phyloP scores from a whole-genome alignment of 2,888 invertebrate species.

The Thelaira solivaga region DNA sequence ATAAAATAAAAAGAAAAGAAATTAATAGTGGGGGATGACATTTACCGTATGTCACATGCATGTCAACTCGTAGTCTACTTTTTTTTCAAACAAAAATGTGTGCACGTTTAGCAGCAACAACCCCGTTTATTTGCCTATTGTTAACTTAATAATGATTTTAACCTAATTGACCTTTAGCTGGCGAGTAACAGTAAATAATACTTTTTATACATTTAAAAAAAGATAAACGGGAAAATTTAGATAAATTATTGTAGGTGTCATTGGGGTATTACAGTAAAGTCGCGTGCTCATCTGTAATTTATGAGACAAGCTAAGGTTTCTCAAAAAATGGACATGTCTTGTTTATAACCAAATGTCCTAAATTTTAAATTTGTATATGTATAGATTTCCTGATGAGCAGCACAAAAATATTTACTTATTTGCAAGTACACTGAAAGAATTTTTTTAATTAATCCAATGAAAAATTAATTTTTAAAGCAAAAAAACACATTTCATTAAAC shows the following conservation, averaged over 20 bases:
- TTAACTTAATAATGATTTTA: slow-evolving; percentile 55
- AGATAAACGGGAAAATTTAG: background rate
- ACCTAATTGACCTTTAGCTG: slow-evolving; percentile 60
- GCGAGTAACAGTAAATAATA: slow-evolving; percentile 41
- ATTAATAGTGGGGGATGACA: slow-evolving; percentile 25
- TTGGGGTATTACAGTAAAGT: slow-evolving; percentile 41
- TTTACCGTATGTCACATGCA: slow-evolving; percentile 64
- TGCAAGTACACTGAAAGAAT: too few species aligned
- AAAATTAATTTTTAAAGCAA: too few species aligned
- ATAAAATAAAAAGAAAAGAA: background rate
- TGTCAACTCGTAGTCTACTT: slow-evolving; percentile 43
- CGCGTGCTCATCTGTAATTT: slow-evolving; percentile 65
- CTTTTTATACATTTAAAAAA: slow-evolving; percentile 16
- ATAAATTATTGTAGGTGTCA: slow-evolving; percentile 30
- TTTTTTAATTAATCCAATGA: too few species aligned
- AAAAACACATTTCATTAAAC: too few species aligned
- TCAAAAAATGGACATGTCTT: too few species aligned
- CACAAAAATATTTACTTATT: too few species aligned
- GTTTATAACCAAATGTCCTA: too few species aligned
- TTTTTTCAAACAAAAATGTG: background rate
- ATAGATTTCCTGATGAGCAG: too few species aligned
- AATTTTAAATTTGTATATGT: too few species aligned
- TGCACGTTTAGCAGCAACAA: background rate
- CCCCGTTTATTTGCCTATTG: slow-evolving; percentile 4
- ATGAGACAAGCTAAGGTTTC: slow-evolving; percentile 32